phyloP scores from a whole-genome alignment of 2,797 vertebrate species.

The Acanthopagrus latus region DNA sequence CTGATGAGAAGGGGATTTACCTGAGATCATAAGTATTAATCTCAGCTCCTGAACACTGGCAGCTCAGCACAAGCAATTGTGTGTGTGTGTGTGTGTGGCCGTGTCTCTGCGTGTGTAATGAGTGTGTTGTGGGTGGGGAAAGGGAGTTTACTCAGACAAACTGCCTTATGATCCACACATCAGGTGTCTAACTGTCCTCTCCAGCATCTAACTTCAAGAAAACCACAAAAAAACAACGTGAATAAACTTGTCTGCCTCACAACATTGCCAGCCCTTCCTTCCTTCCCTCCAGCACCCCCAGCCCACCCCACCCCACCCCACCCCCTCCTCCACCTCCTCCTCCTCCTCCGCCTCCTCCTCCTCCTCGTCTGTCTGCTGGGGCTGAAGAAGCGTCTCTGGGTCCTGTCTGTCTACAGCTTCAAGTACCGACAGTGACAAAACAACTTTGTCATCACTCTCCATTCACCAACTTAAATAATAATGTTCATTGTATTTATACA shows the following conservation, averaged over 20 bases:
- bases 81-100: conserved; percentile 69
- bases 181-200: conserved; percentile 65
- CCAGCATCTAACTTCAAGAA: conserved; percentile 64
- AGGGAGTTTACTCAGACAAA: conserved; percentile 70
- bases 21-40: conserved; percentile 41
- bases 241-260: conserved; percentile 69
- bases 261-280: conserved; percentile 42
- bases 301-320: neutral
- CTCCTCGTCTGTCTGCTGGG: conserved; percentile 26
- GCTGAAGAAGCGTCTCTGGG: conserved; percentile 51
- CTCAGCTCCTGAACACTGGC: conserved; percentile 29
- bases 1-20: conserved; percentile 48
- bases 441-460: conserved; percentile 51
- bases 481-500: conserved; percentile 28
- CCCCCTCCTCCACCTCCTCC: neutral
- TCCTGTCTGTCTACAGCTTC: conserved; percentile 72
- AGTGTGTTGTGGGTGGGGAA: conserved; percentile 73
- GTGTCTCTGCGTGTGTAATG: conserved; percentile 70
- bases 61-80: conserved; percentile 33
- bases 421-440: conserved; percentile 60
- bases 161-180: conserved; percentile 68
- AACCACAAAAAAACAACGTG: conserved; percentile 62
- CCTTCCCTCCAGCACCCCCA: conserved; percentile 14
- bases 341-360: neutral
- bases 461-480: conserved; percentile 55